Conservation (phyloP, 2,113 vertebrate genomes). For the Callocephalon fimbriatum region DNA sequence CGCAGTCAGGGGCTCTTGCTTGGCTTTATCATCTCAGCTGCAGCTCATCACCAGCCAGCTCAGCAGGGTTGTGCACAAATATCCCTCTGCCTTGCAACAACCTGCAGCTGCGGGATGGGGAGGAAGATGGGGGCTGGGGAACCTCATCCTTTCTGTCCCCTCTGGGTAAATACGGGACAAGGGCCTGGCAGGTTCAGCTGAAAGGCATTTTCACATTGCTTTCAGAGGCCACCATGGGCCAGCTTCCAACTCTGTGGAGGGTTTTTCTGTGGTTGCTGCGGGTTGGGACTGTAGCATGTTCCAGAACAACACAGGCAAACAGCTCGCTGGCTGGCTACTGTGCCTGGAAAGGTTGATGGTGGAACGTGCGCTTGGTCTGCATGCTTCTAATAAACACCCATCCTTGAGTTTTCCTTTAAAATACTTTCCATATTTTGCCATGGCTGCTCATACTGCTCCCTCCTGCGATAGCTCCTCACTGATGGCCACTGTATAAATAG, state of each 20-base stretch:
- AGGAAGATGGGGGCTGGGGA: background rate
- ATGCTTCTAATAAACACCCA: background rate
- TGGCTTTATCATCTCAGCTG: background rate
- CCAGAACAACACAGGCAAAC: background rate
- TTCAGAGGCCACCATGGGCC: background rate
- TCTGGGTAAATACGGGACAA: background rate
- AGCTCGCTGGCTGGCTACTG: background rate
- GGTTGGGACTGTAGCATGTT: background rate
- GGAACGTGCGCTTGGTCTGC: background rate
- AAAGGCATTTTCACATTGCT: background rate
- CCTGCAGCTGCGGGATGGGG: background rate
- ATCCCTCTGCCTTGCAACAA: background rate
- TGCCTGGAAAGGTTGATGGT: background rate
- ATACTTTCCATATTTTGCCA: background rate
- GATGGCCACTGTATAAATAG: background rate
- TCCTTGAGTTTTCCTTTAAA: slow-evolving; percentile 2
- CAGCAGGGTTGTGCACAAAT: background rate
- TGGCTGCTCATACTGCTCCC: background rate
- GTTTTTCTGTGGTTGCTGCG: background rate
- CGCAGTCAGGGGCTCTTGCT: background rate
- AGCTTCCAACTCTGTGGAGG: accelerated
- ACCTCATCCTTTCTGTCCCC: background rate
- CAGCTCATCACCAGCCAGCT: background rate
- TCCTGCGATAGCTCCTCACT: background rate
- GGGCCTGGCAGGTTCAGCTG: background rate